Evolutionary conservation across 1,140 invertebrate genomes (phyloP).

Genomic region (Musca vetustissima): DNA sequence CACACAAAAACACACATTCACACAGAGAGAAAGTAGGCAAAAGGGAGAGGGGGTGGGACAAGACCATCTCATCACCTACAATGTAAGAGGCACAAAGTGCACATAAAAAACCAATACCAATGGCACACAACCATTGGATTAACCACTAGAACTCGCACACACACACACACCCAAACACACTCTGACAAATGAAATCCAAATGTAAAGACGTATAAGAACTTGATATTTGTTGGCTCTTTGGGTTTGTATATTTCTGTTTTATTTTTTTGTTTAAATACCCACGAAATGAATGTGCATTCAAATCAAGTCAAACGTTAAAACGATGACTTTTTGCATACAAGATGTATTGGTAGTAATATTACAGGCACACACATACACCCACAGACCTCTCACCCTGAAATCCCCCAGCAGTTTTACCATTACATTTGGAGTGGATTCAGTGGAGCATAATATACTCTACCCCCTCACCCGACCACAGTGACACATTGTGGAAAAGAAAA

Average conservation of each 20-base stretch:
- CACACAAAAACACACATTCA: conserved; percentile 1
- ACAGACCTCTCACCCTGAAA: too few species aligned
- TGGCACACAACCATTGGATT: neutral
- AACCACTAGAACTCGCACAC: neutral
- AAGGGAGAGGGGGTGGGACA: too few species aligned
- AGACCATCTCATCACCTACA: conserved; percentile 3
- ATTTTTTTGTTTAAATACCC: conserved; percentile 10
- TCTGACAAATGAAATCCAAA: neutral
- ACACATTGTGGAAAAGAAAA: neutral
- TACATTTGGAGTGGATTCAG: too few species aligned
- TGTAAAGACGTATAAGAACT: neutral
- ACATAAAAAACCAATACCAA: neutral
- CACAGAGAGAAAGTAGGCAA: neutral
- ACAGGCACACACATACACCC: neutral
- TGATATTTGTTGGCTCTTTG: neutral
- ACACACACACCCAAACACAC: neutral
- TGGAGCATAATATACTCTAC: too few species aligned
- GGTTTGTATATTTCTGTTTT: neutral
- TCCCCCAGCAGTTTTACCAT: too few species aligned
- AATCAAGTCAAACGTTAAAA: conserved; percentile 47
- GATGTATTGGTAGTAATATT: conserved; percentile 23
- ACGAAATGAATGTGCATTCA: conserved; percentile 39
- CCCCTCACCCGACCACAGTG: neutral
- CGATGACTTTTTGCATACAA: conserved; percentile 40
- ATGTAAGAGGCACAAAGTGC: neutral